phyloP scores from a whole-genome alignment of 2,888 invertebrate genomes.

The Alviniconcha strummeri region DNA sequence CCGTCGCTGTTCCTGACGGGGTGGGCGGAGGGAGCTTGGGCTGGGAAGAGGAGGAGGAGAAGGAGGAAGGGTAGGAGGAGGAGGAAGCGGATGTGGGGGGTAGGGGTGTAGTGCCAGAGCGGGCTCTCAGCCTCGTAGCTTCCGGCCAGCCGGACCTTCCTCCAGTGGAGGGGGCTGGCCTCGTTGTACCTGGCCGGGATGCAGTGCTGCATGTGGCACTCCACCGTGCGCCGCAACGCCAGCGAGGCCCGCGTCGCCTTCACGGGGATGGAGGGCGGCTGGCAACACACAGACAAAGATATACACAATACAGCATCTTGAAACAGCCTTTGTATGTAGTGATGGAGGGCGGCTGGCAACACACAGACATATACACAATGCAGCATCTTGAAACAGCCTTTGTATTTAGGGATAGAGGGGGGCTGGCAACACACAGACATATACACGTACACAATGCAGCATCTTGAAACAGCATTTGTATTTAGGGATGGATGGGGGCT shows the following conservation, averaged over 20 bases:
- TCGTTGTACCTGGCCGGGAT: conserved; percentile 19
- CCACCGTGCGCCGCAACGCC: conserved; percentile 12
- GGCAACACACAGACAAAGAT: background rate
- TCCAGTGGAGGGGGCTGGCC: conserved; percentile 34
- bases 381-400: too few relatives aligned
- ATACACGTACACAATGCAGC: too few relatives aligned
- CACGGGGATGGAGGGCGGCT: conserved; percentile 22
- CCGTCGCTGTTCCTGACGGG: background rate
- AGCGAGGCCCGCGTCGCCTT: conserved; percentile 37
- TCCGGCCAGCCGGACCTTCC: conserved; percentile 44
- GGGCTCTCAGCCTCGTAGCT: conserved; percentile 54
- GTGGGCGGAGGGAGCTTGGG: background rate
- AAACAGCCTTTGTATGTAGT: too few relatives aligned
- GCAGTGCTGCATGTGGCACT: conserved; percentile 6
- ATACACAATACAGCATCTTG: background rate
- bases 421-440: too few relatives aligned
- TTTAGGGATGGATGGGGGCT: too few relatives aligned
- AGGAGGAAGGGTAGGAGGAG: background rate
- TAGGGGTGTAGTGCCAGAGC: conserved; percentile 44
- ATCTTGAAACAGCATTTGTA: too few relatives aligned
- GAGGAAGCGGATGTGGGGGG: background rate
- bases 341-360: too few relatives aligned
- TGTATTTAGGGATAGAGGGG: too few relatives aligned
- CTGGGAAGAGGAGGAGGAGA: background rate
- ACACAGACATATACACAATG: too few relatives aligned